Conservation (phyloP, 2,113 vertebrate species). For the Etheostoma cragini region DNA sequence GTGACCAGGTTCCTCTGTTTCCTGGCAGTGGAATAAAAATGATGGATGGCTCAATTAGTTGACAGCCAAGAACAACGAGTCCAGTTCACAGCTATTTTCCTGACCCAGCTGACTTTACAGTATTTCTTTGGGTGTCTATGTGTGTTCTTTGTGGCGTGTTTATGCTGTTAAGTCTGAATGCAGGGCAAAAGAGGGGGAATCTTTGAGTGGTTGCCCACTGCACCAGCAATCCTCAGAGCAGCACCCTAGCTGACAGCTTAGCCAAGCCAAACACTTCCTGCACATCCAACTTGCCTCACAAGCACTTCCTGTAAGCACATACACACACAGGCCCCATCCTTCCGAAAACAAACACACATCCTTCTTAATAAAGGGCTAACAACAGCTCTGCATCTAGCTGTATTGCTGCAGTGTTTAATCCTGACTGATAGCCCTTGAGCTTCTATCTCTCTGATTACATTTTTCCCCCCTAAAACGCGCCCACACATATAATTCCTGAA, state of each 20-base stretch:
- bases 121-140: not conserved
- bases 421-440: constrained; percentile 57
- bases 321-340: constrained; percentile 24
- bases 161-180: not conserved
- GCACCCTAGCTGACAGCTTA: constrained; percentile 45
- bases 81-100: constrained; percentile 3
- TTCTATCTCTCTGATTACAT: constrained; percentile 47
- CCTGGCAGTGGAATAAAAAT: constrained; percentile 28
- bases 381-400: constrained; percentile 54
- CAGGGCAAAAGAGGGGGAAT: not conserved
- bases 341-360: constrained; percentile 71
- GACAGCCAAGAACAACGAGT: constrained; percentile 18
- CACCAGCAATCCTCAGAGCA: constrained; percentile 50
- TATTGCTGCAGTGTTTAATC: constrained; percentile 72
- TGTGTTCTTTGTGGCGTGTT: not conserved
- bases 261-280: constrained; percentile 74
- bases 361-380: constrained; percentile 72
- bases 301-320: constrained; percentile 70
- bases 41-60: constrained; percentile 38
- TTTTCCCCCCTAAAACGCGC: constrained; percentile 54
- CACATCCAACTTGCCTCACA: constrained; percentile 70
- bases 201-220: constrained; percentile 18
- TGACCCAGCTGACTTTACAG: not conserved
- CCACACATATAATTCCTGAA: constrained; percentile 59
- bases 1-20: constrained; percentile 44